Conservation (phyloP, 2,888 invertebrate species). For the Oscheius sp. region DNA sequence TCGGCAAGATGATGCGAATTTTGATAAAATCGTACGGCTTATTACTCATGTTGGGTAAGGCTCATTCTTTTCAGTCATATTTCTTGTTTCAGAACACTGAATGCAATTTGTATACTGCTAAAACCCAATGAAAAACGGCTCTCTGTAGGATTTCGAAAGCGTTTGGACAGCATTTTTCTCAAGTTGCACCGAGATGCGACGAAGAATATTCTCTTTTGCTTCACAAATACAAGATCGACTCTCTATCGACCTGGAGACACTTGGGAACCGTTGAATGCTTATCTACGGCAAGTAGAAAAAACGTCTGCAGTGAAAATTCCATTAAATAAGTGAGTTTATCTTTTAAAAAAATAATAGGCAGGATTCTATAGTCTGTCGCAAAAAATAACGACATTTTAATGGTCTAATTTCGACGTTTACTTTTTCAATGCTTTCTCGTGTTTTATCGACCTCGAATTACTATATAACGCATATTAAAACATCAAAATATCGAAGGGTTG, state of each 20-base stretch:
- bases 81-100: slow-evolving; percentile 24
- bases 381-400: too few relatives aligned
- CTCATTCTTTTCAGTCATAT: neutral
- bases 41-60: neutral
- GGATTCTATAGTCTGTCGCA: too few relatives aligned
- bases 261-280: neutral
- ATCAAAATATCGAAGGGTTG: too few relatives aligned
- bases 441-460: too few relatives aligned
- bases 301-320: neutral
- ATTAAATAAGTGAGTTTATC: neutral
- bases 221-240: slow-evolving; percentile 53
- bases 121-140: slow-evolving; percentile 46
- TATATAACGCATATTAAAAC: too few relatives aligned
- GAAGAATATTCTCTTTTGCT: slow-evolving; percentile 59
- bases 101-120: slow-evolving; percentile 52
- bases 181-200: slow-evolving; percentile 54
- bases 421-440: too few relatives aligned
- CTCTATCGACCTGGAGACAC: slow-evolving; percentile 11
- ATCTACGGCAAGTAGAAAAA: neutral
- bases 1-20: neutral
- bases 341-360: too few relatives aligned
- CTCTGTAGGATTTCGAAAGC: slow-evolving; percentile 50
- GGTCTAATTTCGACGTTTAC: too few relatives aligned
- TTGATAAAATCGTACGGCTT: neutral
- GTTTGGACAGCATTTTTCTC: slow-evolving; percentile 56